phyloP scores from a whole-genome alignment of 2,113 vertebrate species.

The Reinhardtius hippoglossoides region DNA sequence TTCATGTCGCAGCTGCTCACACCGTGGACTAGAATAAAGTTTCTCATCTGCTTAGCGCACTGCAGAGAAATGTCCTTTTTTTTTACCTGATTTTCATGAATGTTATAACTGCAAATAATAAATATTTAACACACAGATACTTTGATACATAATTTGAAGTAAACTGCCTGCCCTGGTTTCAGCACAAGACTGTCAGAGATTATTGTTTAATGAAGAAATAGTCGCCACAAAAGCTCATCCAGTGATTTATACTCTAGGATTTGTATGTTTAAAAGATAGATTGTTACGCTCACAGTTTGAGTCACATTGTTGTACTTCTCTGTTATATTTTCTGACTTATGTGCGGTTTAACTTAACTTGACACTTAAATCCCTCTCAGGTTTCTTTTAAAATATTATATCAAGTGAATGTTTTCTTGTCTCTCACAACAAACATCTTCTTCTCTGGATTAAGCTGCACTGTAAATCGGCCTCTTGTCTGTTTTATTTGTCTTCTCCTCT shows the following conservation, averaged over 20 bases:
- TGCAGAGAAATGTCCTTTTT: not conserved
- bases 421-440: conserved; percentile 38
- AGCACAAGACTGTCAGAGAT: conserved; percentile 4
- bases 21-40: conserved; percentile 1
- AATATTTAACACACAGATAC: conserved; percentile 1
- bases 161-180: not conserved
- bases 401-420: conserved; percentile 38
- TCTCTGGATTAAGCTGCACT: conserved; percentile 48
- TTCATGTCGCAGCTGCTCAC: not conserved
- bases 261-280: conserved; percentile 35
- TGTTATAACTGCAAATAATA: not conserved
- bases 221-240: conserved; percentile 1
- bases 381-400: conserved; percentile 24
- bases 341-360: conserved; percentile 26
- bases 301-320: conserved; percentile 19
- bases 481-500: conserved; percentile 74
- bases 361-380: not conserved
- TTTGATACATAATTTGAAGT: conserved; percentile 1
- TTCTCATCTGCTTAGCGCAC: not conserved
- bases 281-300: conserved; percentile 18
- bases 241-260: conserved; percentile 5
- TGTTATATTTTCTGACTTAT: conserved; percentile 13
- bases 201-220: conserved; percentile 11
- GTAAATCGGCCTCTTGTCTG: conserved; percentile 74
- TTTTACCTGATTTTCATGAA: not conserved